Percentiles rank a stretch among this genome's conserved stretches.
phyloP scores from a whole-genome alignment of 2,113 vertebrate species.

The Gnathochromis pfefferi region DNA sequence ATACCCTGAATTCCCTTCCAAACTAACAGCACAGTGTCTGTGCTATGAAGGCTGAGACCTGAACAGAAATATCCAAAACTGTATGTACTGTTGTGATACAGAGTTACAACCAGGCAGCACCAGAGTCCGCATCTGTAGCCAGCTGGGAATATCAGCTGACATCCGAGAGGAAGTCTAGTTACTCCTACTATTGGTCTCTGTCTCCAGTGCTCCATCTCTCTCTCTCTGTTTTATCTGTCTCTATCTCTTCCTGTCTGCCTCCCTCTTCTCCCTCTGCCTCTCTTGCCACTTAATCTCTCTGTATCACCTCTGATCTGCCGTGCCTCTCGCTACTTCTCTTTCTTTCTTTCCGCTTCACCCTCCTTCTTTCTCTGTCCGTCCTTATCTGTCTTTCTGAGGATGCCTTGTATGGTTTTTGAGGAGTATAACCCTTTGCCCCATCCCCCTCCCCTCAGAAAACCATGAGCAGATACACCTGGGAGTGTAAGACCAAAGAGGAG shows the following conservation, averaged over 20 bases:
- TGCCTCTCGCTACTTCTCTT: neutral
- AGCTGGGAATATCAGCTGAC: conserved; percentile 39
- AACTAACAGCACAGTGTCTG: conserved; percentile 7
- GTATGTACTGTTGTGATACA: neutral
- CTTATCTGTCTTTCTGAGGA: conserved; percentile 40
- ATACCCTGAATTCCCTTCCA: neutral
- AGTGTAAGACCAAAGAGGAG: conserved; percentile 83
- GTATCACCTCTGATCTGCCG: neutral
- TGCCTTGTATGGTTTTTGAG: conserved; percentile 60
- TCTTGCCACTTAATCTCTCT: neutral
- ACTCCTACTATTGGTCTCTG: conserved; percentile 9
- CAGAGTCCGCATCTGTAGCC: neutral
- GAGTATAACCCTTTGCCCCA: conserved; percentile 71
- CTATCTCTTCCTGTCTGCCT: conserved; percentile 5
- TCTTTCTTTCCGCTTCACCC: neutral
- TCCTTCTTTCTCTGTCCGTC: conserved; percentile 1
- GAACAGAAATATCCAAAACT: neutral
- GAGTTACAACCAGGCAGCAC: neutral
- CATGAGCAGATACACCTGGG: conserved; percentile 84
- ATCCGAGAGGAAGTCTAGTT: conserved; percentile 21
- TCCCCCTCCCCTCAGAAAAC: conserved; percentile 76
- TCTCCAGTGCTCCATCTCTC: conserved; percentile 32
- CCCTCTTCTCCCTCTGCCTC: neutral
- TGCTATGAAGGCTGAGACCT: neutral
- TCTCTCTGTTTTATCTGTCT: conserved; percentile 34